A percentile compares a stretch with the other conserved stretches of the same genome.
Conservation (phyloP, 2,888 invertebrate genomes). For the Agriopis leucophaearia region DNA sequence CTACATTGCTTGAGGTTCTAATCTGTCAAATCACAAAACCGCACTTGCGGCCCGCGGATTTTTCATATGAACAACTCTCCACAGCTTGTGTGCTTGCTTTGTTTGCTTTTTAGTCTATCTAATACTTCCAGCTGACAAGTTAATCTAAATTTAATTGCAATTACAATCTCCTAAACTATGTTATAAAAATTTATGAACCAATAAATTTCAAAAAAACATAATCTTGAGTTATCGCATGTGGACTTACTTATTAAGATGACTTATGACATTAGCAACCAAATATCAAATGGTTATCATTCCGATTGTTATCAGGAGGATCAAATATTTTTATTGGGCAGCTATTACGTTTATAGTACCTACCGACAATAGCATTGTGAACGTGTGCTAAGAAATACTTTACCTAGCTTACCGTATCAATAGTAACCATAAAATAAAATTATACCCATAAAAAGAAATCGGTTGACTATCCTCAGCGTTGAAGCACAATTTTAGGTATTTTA, state of each 20-base stretch:
- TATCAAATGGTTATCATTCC: constrained; percentile 6
- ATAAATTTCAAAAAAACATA: constrained; percentile 10
- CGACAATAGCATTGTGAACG: background rate
- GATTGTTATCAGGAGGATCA: constrained; percentile 14
- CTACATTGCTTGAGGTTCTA: too few species aligned
- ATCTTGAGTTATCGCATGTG: constrained; percentile 1
- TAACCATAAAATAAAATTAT: background rate
- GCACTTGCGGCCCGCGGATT: background rate
- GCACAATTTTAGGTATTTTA: too few species aligned
- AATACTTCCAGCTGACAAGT: background rate
- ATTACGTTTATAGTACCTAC: background rate
- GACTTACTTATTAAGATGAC: constrained; percentile 1
- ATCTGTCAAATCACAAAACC: background rate
- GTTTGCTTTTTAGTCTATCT: too few species aligned
- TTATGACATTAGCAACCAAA: constrained; percentile 5
- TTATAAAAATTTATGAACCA: constrained; percentile 11
- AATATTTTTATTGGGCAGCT: constrained; percentile 15
- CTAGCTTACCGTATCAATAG: too few species aligned
- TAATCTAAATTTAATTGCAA: background rate
- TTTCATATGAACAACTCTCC: background rate
- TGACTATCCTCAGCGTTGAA: too few species aligned
- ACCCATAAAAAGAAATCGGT: background rate
- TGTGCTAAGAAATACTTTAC: too few species aligned
- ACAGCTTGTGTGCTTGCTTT: too few species aligned
- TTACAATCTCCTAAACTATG: background rate